Evolutionary conservation across 1,140 invertebrate genomes (phyloP).

Genomic region (Sarcophaga bullata): DNA sequence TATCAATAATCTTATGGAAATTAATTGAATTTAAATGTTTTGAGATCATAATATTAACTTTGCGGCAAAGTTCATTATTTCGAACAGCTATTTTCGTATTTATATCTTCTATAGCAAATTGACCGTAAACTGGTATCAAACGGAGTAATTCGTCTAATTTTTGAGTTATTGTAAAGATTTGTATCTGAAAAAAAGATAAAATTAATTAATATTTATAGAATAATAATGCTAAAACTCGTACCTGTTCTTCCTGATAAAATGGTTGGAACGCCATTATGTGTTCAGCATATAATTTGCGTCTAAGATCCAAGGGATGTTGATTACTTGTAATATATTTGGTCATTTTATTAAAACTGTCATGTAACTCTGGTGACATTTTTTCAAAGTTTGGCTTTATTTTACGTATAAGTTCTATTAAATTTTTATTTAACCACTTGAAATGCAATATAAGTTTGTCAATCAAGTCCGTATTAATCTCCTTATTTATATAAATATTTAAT

Average conservation of each 20-base stretch:
- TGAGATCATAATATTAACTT: neutral
- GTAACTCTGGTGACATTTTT: conserved; percentile 22
- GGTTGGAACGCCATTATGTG: conserved; percentile 60
- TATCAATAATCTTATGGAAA: neutral
- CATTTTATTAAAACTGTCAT: conserved; percentile 43
- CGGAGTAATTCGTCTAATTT: conserved; percentile 33
- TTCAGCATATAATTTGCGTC: conserved; percentile 58
- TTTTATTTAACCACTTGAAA: conserved; percentile 62
- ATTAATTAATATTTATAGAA: neutral
- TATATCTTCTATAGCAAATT: conserved; percentile 15
- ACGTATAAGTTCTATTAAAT: conserved; percentile 47
- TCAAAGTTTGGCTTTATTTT: conserved; percentile 30
- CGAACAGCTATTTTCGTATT: conserved; percentile 37
- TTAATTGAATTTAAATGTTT: neutral
- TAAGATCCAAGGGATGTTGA: conserved; percentile 54
- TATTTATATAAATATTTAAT: conserved; percentile 52
- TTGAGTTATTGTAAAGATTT: conserved; percentile 29
- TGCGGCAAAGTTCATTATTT: conserved; percentile 19
- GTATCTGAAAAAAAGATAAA: conserved; percentile 25
- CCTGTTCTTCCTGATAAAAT: conserved; percentile 56
- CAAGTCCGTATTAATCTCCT: conserved; percentile 52
- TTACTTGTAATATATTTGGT: conserved; percentile 49
- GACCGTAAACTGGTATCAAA: conserved; percentile 44
- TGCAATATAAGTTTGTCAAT: conserved; percentile 62
- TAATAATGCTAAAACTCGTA: conserved; percentile 37